Evolutionary conservation across 2,888 invertebrate genomes (phyloP).

Genomic region (Trypoxylon attenuatum): DNA sequence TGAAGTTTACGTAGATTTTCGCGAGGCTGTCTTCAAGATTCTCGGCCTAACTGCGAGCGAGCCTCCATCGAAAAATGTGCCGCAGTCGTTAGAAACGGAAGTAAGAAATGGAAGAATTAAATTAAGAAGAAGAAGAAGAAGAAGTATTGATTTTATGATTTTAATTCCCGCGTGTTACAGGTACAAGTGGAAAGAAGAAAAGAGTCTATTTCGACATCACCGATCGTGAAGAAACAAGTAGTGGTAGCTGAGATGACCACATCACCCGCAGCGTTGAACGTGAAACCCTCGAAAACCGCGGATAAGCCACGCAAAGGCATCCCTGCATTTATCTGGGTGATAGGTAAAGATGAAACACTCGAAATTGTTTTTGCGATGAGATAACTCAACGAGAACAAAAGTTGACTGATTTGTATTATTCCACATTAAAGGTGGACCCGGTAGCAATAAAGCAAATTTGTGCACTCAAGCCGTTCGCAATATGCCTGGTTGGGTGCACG

Average conservation of each 20-base stretch:
- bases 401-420: neutral
- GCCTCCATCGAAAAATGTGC: slow-evolving; percentile 31
- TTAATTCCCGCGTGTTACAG: slow-evolving; percentile 38
- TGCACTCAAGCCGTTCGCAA: slow-evolving; percentile 84
- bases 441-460: slow-evolving; percentile 90
- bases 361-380: neutral
- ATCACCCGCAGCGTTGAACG: slow-evolving; percentile 51
- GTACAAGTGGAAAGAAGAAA: slow-evolving; percentile 67
- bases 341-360: slow-evolving; percentile 66
- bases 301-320: slow-evolving; percentile 66
- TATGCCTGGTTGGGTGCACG: slow-evolving; percentile 84
- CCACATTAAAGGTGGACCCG: slow-evolving; percentile 84
- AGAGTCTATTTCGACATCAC: slow-evolving; percentile 36
- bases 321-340: slow-evolving; percentile 76
- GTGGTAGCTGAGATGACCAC: slow-evolving; percentile 40
- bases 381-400: too few relatives aligned
- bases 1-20: slow-evolving; percentile 91
- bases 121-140: too few relatives aligned
- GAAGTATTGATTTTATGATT: too few relatives aligned
- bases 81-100: slow-evolving; percentile 65
- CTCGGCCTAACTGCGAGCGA: slow-evolving; percentile 76
- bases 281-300: slow-evolving; percentile 61
- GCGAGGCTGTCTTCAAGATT: slow-evolving; percentile 85
- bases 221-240: slow-evolving; percentile 47
- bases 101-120: slow-evolving; percentile 43